A percentile compares a stretch with the other conserved stretches of the same genome.
Evolutionary conservation across 2,888 invertebrate species (phyloP).

Genomic region (Blera fallax): DNA sequence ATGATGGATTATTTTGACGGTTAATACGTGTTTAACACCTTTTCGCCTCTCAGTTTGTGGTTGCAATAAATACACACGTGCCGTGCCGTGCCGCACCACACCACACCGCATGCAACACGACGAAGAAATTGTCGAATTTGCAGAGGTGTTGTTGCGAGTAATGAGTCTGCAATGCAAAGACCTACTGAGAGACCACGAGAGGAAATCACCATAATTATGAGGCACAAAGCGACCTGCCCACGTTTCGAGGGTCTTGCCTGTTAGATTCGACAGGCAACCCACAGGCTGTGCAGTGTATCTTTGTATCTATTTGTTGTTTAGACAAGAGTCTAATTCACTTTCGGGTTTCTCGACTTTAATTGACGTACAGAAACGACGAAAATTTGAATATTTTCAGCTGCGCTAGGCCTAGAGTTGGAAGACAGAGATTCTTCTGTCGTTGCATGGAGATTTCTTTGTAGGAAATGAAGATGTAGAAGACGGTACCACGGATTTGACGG

Average conservation of each 20-base stretch:
- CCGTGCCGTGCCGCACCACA: slow-evolving; percentile 1
- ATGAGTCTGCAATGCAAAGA: slow-evolving; percentile 51
- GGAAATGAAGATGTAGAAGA: slow-evolving; percentile 4
- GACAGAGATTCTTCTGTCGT: background rate
- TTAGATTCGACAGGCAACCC: slow-evolving; percentile 43
- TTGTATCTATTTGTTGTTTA: slow-evolving; percentile 20
- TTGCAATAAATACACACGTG: slow-evolving; percentile 60
- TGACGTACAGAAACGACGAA: slow-evolving; percentile 43
- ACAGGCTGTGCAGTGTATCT: slow-evolving; percentile 3
- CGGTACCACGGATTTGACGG: background rate
- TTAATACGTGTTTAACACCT: slow-evolving; percentile 65
- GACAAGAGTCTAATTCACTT: slow-evolving; percentile 34
- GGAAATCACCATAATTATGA: slow-evolving; percentile 50
- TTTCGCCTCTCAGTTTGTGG: slow-evolving; percentile 28
- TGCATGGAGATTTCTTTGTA: background rate
- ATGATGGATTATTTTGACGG: slow-evolving; percentile 51
- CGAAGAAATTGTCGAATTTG: slow-evolving; percentile 55
- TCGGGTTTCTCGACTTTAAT: slow-evolving; percentile 32
- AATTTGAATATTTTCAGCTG: slow-evolving; percentile 28
- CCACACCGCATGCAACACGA: too few species aligned
- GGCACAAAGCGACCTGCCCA: slow-evolving; percentile 44
- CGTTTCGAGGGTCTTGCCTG: slow-evolving; percentile 30
- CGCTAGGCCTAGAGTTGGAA: background rate
- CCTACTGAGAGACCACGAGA: background rate
- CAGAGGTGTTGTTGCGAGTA: slow-evolving; percentile 60